These are phyloP conservation scores for Caenorhabditis elegans DNA, from an alignment of 1,140 invertebrate species.

Conservation along the genomic window WBcel235 BX284602.5:5458501-5459000, in stretches of 20 bases:
- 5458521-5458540: background rate
- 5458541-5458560: background rate
- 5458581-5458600: background rate
- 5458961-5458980: background rate
- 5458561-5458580: background rate
- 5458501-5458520: background rate
- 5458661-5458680: background rate
- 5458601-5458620: background rate
- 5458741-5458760: background rate
- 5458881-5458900: background rate
- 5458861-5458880: background rate
- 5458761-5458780: background rate
- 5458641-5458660: background rate
- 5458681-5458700: no score
- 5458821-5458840: slow-evolving; percentile 25
- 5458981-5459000: slow-evolving; percentile 12
- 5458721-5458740: no score
- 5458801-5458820: background rate
- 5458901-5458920: slow-evolving; percentile 14
- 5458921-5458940: slow-evolving; percentile 25
- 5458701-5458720: no score
- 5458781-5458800: slow-evolving; percentile 6
- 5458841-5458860: slow-evolving; percentile 1
- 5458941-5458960: background rate
- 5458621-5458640: background rate